A percentile compares a stretch with the other conserved stretches of the same genome.
Evolutionary conservation across 64 coral and sea anemone genomes (phyloP).

Genomic region (Astreopora myriophthalma): DNA sequence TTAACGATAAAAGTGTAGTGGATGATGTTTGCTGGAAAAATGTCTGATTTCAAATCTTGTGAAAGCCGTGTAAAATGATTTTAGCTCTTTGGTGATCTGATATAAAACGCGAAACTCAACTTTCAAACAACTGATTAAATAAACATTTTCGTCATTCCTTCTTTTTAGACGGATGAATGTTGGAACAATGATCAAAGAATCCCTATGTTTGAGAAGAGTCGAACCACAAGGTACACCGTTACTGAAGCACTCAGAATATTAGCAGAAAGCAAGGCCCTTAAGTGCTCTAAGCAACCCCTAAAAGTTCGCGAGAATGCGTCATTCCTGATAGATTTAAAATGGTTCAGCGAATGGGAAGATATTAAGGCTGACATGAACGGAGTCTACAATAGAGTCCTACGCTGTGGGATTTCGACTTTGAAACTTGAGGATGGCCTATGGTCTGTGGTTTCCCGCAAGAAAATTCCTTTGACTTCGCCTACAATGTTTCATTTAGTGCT

Average conservation of each 20-base stretch:
- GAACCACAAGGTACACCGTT: conserved; percentile 13
- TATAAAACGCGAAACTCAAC: no score
- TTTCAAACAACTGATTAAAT: no score
- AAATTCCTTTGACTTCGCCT: background rate
- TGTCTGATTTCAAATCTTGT: no score
- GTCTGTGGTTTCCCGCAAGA: background rate
- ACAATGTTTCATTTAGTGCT: conserved; percentile 11
- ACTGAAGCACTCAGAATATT: background rate
- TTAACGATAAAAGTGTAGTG: no score
- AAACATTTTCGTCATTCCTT: no score
- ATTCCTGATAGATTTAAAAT: conserved; percentile 2
- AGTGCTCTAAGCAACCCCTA: conserved; percentile 19
- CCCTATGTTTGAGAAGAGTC: background rate
- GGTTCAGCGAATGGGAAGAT: conserved; percentile 21
- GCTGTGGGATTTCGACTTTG: conserved; percentile 6
- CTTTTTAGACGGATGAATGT: no score
- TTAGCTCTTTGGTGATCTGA: no score
- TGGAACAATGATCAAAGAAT: background rate
- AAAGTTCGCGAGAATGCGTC: conserved; percentile 27
- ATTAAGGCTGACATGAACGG: conserved; percentile 57
- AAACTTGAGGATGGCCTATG: background rate
- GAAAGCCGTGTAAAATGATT: no score
- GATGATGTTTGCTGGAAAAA: no score
- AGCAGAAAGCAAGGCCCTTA: background rate
- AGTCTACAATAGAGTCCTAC: conserved; percentile 32